Base-by-base conservation (phyloP, 1,140 invertebrate genomes). In the Leucophenga varia region DNA sequence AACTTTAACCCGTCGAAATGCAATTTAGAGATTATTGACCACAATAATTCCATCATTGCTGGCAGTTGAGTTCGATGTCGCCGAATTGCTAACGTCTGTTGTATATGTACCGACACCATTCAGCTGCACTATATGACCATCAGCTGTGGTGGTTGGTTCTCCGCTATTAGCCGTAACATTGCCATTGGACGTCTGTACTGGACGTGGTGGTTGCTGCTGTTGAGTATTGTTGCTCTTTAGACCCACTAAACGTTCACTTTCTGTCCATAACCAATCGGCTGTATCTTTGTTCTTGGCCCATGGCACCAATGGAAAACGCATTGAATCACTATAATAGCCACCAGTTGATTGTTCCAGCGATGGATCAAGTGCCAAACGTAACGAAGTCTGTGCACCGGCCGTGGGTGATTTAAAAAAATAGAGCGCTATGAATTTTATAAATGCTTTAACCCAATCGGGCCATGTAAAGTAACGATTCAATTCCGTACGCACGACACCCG, bases 361-460 rank as follows among this genome's bases (percentile, higher is more conserved):
- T 75, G 52, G 85, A 68, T 88, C 85, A 1, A 91, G 71, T 3
- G 88, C 82, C 64, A 90, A 90, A 61, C 90, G 82, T 32, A 95
- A 77, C 2, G 84, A 84, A 1, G 90, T 92, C 73, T 92, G 90
- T 7, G 88, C 88, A 1, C 90, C 90, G 55, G 86, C 80, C 52
- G 80, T 79, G 0, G 81, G 79, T 9, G 76, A 79, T 71, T 88
- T 89, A 17, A 82, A 75, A 57, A 74, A 2, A 78, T 19, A 43
- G 36, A 59, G 39, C 45, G 52, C 22, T 39, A 64, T 22, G 18
- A 50, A 39, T 21, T 56, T 52, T 4, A 53, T 54, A 6, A 35
- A 14, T 3, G 35, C 63, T 40, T 60, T 70, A 14, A 49, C 48
- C 55, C 60, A 68, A 3, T 35, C 36, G 30, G 64, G 50, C 0